These are phyloP conservation scores for Sula dactylatra DNA, from an alignment of 2,113 vertebrate genomes.

Conservation along the genomic window DNA sequence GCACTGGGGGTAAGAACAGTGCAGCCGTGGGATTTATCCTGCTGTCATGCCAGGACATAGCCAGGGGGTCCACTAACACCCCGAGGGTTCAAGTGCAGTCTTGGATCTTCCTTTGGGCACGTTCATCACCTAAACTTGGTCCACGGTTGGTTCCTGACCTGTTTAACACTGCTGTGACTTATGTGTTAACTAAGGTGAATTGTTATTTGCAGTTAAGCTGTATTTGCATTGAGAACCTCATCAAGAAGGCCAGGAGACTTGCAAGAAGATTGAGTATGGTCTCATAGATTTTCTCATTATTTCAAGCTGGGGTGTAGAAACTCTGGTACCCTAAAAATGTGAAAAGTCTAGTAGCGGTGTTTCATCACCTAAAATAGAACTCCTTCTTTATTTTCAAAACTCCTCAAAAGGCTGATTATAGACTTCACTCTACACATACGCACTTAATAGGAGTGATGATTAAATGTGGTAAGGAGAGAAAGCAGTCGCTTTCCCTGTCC, in stretches of 20 bases:
- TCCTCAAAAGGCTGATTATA: not conserved
- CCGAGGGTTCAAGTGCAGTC: not conserved
- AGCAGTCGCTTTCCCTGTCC: not conserved
- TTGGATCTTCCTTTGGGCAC: not conserved
- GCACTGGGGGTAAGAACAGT: not conserved
- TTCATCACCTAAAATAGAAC: not conserved
- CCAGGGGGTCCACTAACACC: not conserved
- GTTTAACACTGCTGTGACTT: not conserved
- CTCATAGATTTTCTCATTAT: not conserved
- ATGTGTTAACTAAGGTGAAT: not conserved
- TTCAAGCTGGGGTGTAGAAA: not conserved
- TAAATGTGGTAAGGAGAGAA: not conserved
- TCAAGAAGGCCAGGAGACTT: not conserved
- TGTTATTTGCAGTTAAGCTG: not conserved
- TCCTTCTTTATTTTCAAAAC: not conserved
- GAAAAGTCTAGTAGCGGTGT: not conserved
- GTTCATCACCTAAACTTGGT: not conserved
- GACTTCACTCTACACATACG: rapidly evolving
- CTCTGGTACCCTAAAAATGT: not conserved
- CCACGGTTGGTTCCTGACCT: not conserved
- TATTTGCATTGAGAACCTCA: not conserved
- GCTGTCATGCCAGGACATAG: not conserved
- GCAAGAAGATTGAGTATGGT: not conserved
- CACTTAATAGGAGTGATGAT: not conserved
- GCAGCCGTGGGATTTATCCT: not conserved